Evolutionary conservation across 92 coral and sea anemone species (phyloP), one percentile per base, ranked within the genome.

Genomic region (Heliopora coerulea): DNA sequence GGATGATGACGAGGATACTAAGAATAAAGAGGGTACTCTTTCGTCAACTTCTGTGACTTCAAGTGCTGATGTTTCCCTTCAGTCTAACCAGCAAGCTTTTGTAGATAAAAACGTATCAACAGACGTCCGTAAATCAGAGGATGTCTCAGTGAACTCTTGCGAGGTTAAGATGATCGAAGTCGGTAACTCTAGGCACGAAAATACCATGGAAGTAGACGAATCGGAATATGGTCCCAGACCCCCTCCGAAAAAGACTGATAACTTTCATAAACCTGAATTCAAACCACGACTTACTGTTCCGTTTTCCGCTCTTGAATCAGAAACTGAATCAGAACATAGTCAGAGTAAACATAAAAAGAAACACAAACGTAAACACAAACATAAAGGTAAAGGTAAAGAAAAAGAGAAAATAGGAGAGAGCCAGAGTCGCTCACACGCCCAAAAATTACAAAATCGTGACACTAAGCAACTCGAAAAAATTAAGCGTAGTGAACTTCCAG

Each of bases 351-450:
- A 49, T 26, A 81, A 75, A 33, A 73, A 49, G 64, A 88, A 63
- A 65, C 78, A 73, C 59, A 89, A 75, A 59, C 84, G 63, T 23
- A 83, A 82, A 49, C 62, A 61, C 48, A 91, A 79, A n/a, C 86
- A 78, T 28, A 77, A 59, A 56, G 44, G 34, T 42, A 56, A 49
- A 72, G 42, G 52, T 23, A 68, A 70, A 56, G 69, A 81, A 68
- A 77, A 61, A 66, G 46, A 54, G 82, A 77, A 46, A 32, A 39
- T 34, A 72, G 54, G 12, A 57, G 65, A 48, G 62, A 32, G 74
- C 48, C 24, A 56, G 26, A 60, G 33, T 58, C 56, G 42, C 34
- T 48, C 50, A 20, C 64, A 8, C 72, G 14, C 30, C 58, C 59
- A 49, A 49, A 56, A 26, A 7, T 56, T 26, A 17, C 74, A 48